These are phyloP conservation scores for Argyresthia albistria DNA, from an alignment of 2,888 invertebrate genomes.

Conservation along the genomic window DNA sequence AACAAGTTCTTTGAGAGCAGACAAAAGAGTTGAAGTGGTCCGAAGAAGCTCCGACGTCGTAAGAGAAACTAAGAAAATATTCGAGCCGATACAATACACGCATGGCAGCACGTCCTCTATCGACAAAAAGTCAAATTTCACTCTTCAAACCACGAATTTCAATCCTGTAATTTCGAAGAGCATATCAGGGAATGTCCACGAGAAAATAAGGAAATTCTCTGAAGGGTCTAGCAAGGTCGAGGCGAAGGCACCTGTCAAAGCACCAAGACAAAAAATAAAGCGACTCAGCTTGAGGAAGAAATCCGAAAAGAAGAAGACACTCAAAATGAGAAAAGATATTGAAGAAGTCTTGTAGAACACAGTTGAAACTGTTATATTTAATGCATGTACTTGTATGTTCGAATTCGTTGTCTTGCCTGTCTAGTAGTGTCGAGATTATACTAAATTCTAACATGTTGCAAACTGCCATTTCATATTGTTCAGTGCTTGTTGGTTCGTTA, in stretches of 20 bases:
- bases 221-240: conserved; percentile 30
- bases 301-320: conserved; percentile 42
- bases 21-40: conserved; percentile 1
- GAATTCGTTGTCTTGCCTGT: no score
- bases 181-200: conserved; percentile 49
- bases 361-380: background rate
- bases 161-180: conserved; percentile 31
- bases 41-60: conserved; percentile 22
- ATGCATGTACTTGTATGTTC: background rate
- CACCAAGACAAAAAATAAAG: conserved; percentile 34
- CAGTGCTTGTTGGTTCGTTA: background rate
- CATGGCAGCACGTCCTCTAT: conserved; percentile 30
- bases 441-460: background rate
- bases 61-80: conserved; percentile 45
- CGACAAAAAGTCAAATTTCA: conserved; percentile 28
- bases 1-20: conserved; percentile 13
- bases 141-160: conserved; percentile 17
- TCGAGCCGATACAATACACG: conserved; percentile 36
- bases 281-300: conserved; percentile 44
- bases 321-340: conserved; percentile 51
- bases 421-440: no score
- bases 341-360: conserved; percentile 44
- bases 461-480: background rate
- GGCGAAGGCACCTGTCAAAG: conserved; percentile 30
- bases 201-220: conserved; percentile 59